Percentiles rank a stretch among this genome's conserved stretches.
Conservation (phyloP, 2,797 vertebrate genomes). For the Macrochelys suwanniensis region DNA sequence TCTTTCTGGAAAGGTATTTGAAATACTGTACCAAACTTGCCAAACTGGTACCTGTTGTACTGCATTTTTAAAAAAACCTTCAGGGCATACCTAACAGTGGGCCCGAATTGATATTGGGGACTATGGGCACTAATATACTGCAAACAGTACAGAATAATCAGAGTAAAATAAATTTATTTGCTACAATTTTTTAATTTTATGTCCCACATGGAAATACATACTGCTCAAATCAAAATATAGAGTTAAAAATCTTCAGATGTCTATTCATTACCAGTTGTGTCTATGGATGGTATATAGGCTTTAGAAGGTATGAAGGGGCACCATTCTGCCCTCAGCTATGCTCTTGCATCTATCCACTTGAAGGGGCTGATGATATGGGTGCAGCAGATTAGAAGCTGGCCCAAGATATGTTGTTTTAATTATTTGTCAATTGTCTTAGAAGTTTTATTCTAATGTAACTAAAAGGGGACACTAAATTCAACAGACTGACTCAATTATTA, state of each 20-base stretch:
- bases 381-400: not conserved
- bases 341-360: not conserved
- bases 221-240: not conserved
- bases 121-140: not conserved
- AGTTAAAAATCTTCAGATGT: not conserved
- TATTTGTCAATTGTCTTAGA: not conserved
- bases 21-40: not conserved
- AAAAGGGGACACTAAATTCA: not conserved
- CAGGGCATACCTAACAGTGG: not conserved
- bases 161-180: not conserved
- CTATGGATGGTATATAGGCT: not conserved
- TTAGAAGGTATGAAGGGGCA: no score
- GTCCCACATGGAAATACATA: not conserved
- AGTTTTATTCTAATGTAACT: accelerated
- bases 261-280: not conserved
- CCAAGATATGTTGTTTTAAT: not conserved
- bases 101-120: not conserved
- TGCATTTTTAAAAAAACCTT: not conserved
- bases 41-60: not conserved
- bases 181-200: not conserved
- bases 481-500: not conserved
- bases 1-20: not conserved
- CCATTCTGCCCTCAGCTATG: not conserved
- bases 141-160: not conserved
- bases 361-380: not conserved